phyloP scores from a whole-genome alignment of 2,797 vertebrate species.

The Urophycis tenuis region DNA sequence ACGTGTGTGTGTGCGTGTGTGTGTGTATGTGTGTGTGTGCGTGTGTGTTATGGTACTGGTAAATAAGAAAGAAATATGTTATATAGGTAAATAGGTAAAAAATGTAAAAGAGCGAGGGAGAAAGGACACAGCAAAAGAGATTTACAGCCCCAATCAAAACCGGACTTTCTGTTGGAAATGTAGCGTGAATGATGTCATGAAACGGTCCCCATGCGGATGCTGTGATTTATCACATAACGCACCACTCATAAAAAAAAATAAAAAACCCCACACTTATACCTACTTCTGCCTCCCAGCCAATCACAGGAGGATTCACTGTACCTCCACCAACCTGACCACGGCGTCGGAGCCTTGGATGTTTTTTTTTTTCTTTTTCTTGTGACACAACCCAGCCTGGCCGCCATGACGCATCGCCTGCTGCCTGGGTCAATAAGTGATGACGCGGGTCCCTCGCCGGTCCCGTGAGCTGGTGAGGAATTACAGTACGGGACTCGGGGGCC shows the following conservation, averaged over 20 bases:
- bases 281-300: slow-evolving; percentile 14
- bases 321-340: too few relatives aligned
- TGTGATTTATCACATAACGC: slow-evolving; percentile 65
- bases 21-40: too few relatives aligned
- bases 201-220: slow-evolving; percentile 61
- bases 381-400: slow-evolving; percentile 48
- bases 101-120: slow-evolving; percentile 34
- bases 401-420: slow-evolving; percentile 58
- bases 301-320: slow-evolving; percentile 39
- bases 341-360: slow-evolving; percentile 56
- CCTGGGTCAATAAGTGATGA: slow-evolving; percentile 65
- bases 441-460: slow-evolving; percentile 34
- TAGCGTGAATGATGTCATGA: slow-evolving; percentile 73
- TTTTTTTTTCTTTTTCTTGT: slow-evolving; percentile 61
- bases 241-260: slow-evolving; percentile 48
- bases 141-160: slow-evolving; percentile 76
- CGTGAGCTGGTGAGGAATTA: slow-evolving; percentile 48
- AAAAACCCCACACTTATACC: not conserved
- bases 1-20: not conserved
- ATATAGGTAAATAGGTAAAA: not conserved
- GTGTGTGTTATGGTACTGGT: not conserved
- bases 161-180: slow-evolving; percentile 67
- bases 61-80: not conserved
- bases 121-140: slow-evolving; percentile 55
- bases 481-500: slow-evolving; percentile 42